Base-by-base conservation (phyloP, 2,888 invertebrate genomes). In the Ferrisia virgata region DNA sequence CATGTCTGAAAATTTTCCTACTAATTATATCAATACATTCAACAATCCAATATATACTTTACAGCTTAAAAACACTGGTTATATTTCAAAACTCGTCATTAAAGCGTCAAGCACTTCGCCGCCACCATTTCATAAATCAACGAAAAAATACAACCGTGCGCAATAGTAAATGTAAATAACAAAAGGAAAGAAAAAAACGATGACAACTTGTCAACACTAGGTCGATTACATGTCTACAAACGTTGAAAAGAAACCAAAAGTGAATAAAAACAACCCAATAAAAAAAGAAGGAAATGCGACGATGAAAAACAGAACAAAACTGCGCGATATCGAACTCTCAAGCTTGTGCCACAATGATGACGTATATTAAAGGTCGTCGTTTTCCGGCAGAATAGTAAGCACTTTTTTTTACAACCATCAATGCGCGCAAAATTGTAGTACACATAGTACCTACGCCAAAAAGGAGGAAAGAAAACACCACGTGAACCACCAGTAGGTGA, bases 121-220 rank as follows among this genome's bases (percentile, higher is more conserved):
- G 53, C 22, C 53, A n/a, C n/a, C n/a, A n/a, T n/a, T n/a, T 22
- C 22, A 8, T 53, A 18, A 22, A 53, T 43, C 8, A 13, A 53
- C 18, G 8, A 53, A 22, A 53, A 6, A 53, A 53, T 36, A 36
- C 53, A 53, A 22, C 53, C 9, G 8, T 53, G 22, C 9, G 22
- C 22, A 15, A 1, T 5, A 6, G 53, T 22, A 53, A 53, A 22
- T 53, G 53, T 53, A 53, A 64, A 53, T 39, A 39, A 8, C 39
- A 11, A 53, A 64, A 15, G 64, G 25, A 28, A 64, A 64, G 64
- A 64, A 11, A 64, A 76, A 76, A 36, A 69, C 69, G 69, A 79
- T 80, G 80, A 80, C 80, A 80, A 53, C 80, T 80, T 47, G 80
- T 80, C 80, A 31, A 81, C 81, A 81, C 81, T 58, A 81, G 64